Evolutionary conservation across 2,797 vertebrate species (phyloP).

Genomic region (Crossoptilon crossoptilon): DNA sequence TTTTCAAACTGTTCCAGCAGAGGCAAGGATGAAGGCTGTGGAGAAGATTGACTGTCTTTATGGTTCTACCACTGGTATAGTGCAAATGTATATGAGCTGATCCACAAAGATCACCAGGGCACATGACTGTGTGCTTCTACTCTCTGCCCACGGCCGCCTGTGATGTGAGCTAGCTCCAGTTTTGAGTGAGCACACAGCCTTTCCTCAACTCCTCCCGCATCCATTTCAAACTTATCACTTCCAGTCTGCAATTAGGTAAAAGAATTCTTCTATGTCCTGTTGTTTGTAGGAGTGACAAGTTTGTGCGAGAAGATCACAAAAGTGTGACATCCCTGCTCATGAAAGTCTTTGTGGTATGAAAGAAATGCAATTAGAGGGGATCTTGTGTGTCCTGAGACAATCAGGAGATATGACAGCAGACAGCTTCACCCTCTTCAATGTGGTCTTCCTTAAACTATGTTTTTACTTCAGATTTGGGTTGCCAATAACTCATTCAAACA

Average conservation of each 20-base stretch:
- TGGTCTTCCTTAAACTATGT: slow-evolving; percentile 64
- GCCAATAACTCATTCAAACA: slow-evolving; percentile 77
- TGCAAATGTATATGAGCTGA: background rate
- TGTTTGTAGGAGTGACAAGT: background rate
- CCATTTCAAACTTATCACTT: background rate
- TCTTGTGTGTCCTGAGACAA: slow-evolving; percentile 3
- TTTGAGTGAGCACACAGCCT: rapidly evolving
- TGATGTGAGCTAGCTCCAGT: background rate
- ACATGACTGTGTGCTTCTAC: rapidly evolving
- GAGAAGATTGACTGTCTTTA: background rate
- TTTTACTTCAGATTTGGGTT: slow-evolving; percentile 60
- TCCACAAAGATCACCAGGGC: background rate
- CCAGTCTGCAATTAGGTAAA: background rate
- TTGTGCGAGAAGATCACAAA: background rate
- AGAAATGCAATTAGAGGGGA: background rate
- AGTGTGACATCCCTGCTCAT: background rate
- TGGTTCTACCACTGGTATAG: background rate
- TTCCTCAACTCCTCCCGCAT: background rate
- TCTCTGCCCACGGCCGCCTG: rapidly evolving
- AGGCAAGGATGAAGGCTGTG: background rate
- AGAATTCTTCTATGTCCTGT: background rate
- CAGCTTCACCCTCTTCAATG: slow-evolving; percentile 56
- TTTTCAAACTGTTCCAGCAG: background rate
- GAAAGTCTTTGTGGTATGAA: background rate
- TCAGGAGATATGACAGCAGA: slow-evolving; percentile 41